These are phyloP conservation scores for Thera britannica DNA, from an alignment of 2,888 invertebrate genomes.

Conservation along the genomic window DNA sequence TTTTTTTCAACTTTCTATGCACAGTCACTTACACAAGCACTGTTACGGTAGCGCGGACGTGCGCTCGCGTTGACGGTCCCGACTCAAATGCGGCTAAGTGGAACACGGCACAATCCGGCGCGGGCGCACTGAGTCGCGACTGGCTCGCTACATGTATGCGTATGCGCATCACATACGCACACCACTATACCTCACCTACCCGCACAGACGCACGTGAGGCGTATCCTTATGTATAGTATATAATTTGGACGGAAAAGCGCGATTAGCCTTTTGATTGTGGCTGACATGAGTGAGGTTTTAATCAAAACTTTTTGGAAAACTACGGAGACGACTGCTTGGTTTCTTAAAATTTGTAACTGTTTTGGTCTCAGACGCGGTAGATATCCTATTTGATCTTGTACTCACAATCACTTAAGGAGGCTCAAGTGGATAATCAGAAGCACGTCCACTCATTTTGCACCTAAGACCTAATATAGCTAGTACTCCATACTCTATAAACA, in stretches of 20 bases:
- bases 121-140: constrained; percentile 71
- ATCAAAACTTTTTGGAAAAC: constrained; percentile 41
- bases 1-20: constrained; percentile 45
- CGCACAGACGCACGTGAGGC: constrained; percentile 65
- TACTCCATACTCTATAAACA: too few species aligned
- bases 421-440: too few species aligned
- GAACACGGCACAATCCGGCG: constrained; percentile 74
- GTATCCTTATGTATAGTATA: constrained; percentile 53
- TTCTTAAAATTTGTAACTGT: background rate
- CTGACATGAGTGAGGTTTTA: constrained; percentile 42
- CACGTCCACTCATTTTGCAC: too few species aligned
- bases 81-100: constrained; percentile 82
- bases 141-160: constrained; percentile 46
- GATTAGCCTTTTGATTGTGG: constrained; percentile 66
- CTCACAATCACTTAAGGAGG: too few species aligned
- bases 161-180: constrained; percentile 44
- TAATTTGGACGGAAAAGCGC: constrained; percentile 71
- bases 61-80: constrained; percentile 57
- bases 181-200: constrained; percentile 44
- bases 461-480: too few species aligned
- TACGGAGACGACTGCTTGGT: background rate
- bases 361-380: background rate
- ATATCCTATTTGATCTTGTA: background rate
- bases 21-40: constrained; percentile 59
- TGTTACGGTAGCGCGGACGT: constrained; percentile 55